Evolutionary conservation across 2,797 vertebrate genomes (phyloP).

Genomic region (Sitta carolinensis): DNA sequence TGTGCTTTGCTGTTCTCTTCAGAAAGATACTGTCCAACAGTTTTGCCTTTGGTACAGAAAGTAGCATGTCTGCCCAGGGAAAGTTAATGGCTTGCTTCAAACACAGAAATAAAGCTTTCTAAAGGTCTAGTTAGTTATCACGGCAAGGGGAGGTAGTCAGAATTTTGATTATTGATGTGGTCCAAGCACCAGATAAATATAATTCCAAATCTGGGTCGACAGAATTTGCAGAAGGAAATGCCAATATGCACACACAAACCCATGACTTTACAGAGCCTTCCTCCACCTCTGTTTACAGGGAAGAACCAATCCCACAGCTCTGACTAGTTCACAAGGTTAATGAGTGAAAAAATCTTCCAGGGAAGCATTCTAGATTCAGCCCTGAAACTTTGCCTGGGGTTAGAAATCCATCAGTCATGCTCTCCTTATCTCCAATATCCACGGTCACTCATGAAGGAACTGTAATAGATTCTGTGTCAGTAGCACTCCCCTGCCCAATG

Average conservation of each 20-base stretch:
- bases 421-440: not conserved
- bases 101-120: not conserved
- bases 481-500: not conserved
- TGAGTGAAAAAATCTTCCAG: not conserved
- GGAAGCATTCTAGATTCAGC: not conserved
- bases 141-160: not conserved
- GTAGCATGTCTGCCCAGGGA: not conserved
- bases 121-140: not conserved
- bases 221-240: not conserved
- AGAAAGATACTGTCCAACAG: constrained; percentile 31
- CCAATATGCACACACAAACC: not conserved
- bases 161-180: not conserved
- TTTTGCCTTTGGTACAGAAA: not conserved
- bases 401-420: not conserved
- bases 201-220: not conserved
- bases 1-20: constrained; percentile 54
- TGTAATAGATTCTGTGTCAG: not conserved
- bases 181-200: not conserved
- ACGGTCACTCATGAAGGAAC: not conserved
- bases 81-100: constrained; percentile 14
- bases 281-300: not conserved
- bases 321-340: not conserved
- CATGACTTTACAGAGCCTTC: not conserved
- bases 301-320: not conserved
- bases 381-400: not conserved